Conservation (phyloP, 2,888 invertebrate species). For the Sturmia bella region DNA sequence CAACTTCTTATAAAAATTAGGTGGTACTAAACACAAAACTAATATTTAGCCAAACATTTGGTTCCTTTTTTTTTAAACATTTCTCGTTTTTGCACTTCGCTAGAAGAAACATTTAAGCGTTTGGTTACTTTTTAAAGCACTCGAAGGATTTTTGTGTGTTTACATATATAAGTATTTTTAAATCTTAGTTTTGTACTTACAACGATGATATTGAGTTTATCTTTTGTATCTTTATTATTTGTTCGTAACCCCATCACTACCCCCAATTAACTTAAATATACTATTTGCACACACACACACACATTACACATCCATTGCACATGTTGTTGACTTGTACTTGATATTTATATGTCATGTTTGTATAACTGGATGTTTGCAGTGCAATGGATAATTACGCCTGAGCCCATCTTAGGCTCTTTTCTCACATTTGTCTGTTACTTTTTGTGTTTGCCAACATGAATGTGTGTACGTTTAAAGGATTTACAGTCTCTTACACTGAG, state of each 20-base stretch:
- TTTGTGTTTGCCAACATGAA: not conserved
- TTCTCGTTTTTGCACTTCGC: no score
- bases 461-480: constrained; percentile 58
- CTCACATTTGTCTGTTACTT: constrained; percentile 46
- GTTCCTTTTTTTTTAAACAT: no score
- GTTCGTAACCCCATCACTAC: constrained; percentile 10
- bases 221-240: constrained; percentile 42
- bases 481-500: constrained; percentile 66
- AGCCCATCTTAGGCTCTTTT: constrained; percentile 23
- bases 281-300: not conserved
- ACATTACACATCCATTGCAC: not conserved
- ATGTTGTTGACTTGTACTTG: constrained; percentile 23
- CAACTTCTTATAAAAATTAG: no score
- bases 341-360: constrained; percentile 22
- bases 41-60: no score
- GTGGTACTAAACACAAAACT: no score
- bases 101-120: no score
- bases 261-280: constrained; percentile 20
- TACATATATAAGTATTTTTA: constrained; percentile 59
- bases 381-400: constrained; percentile 37
- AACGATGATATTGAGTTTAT: constrained; percentile 19
- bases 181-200: constrained; percentile 64
- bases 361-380: not conserved
- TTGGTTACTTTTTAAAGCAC: constrained; percentile 26
- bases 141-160: constrained; percentile 36